Evolutionary conservation across 2,797 vertebrate genomes (phyloP).

Genomic region (Cuniculus paca): DNA sequence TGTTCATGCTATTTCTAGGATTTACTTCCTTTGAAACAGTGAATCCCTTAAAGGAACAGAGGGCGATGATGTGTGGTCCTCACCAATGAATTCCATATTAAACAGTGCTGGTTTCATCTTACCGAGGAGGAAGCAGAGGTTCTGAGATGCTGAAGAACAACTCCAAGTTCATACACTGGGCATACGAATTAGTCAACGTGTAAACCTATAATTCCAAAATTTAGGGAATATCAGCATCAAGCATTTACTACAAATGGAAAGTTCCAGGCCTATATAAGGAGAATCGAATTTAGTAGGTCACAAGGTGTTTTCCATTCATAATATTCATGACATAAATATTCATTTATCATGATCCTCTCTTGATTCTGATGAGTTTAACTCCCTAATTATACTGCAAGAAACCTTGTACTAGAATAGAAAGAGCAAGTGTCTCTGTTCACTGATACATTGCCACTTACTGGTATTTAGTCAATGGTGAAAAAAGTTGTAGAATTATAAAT

Average conservation of each 20-base stretch:
- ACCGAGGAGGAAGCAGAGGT: neutral
- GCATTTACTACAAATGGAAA: neutral
- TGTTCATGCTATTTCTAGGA: neutral
- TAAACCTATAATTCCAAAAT: neutral
- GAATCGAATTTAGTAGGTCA: neutral
- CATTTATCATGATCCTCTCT: neutral
- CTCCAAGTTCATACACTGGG: neutral
- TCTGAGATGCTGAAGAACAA: neutral
- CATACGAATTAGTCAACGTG: neutral
- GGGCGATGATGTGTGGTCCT: accelerated
- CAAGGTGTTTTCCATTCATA: neutral
- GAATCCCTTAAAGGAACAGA: neutral
- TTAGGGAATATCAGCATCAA: neutral
- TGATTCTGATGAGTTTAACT: neutral
- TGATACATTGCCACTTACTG: neutral
- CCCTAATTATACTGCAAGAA: neutral
- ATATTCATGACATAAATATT: neutral
- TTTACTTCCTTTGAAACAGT: neutral
- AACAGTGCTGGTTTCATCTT: neutral
- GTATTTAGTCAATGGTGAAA: neutral
- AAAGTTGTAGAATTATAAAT: neutral
- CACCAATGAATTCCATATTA: neutral
- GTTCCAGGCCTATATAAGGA: neutral
- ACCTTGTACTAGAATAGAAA: neutral
- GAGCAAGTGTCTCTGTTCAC: neutral